phyloP scores from a whole-genome alignment of 2,888 invertebrate species.

The Galerucella nymphaeae region DNA sequence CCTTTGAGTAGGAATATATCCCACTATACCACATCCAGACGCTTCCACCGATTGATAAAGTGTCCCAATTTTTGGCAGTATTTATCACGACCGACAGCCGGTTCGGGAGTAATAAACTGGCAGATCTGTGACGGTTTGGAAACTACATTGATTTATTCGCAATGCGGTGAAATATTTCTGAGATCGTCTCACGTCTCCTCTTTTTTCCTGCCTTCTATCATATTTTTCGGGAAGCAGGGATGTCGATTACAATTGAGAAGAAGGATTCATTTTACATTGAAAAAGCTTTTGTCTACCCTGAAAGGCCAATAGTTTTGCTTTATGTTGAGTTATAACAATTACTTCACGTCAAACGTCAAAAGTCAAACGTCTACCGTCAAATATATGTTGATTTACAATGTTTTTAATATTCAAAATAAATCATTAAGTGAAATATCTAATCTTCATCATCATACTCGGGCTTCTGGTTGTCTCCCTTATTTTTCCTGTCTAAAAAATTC shows the following conservation, averaged over 20 bases:
- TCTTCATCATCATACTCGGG: background rate
- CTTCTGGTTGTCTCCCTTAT: background rate
- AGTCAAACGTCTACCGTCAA: no score
- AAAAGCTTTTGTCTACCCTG: no score
- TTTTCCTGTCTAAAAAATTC: background rate
- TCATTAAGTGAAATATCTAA: background rate
- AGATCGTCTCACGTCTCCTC: slow-evolving; percentile 60
- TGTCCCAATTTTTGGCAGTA: slow-evolving; percentile 45
- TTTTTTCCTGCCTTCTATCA: slow-evolving; percentile 18
- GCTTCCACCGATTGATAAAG: slow-evolving; percentile 39
- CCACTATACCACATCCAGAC: slow-evolving; percentile 27
- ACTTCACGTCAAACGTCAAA: no score
- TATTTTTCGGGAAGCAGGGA: slow-evolving; percentile 45
- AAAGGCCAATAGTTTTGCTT: no score
- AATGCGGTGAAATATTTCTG: slow-evolving; percentile 62
- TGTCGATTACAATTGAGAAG: slow-evolving; percentile 31
- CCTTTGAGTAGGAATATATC: slow-evolving; percentile 18
- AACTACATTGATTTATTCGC: slow-evolving; percentile 63
- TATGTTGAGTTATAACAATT: background rate
- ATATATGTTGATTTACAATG: no score
- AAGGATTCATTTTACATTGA: background rate
- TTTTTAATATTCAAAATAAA: background rate
- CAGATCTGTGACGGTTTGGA: slow-evolving; percentile 60
- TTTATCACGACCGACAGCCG: slow-evolving; percentile 43
- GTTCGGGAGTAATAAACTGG: slow-evolving; percentile 56